Percentiles rank a stretch among this genome's conserved stretches.
Evolutionary conservation across 2,113 vertebrate species (phyloP).

Genomic region (Cercopithecus mona): DNA sequence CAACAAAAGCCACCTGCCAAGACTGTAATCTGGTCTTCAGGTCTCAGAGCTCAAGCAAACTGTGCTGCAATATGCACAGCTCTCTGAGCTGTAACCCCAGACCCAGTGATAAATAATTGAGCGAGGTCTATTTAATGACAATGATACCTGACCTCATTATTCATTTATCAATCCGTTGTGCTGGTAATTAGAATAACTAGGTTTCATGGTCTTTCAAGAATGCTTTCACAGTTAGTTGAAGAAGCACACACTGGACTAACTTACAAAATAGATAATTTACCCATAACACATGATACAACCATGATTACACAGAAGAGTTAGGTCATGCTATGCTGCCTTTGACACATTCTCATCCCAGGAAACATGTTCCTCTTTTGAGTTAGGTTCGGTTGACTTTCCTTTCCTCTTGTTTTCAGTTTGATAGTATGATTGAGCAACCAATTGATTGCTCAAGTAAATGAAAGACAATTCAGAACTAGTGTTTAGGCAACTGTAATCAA

Average conservation of each 20-base stretch:
- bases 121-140: conserved; percentile 73
- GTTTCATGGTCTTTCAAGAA: conserved; percentile 80
- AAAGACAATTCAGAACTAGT: conserved; percentile 47
- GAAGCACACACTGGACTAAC: conserved; percentile 71
- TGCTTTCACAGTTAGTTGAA: conserved; percentile 80
- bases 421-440: conserved; percentile 14
- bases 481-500: conserved; percentile 36
- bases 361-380: background rate
- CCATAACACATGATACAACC: conserved; percentile 72
- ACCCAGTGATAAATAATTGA: conserved; percentile 84
- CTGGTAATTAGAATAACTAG: conserved; percentile 84
- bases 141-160: conserved; percentile 79
- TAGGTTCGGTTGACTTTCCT: conserved; percentile 45
- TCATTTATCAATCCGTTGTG: conserved; percentile 81
- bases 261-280: conserved; percentile 83
- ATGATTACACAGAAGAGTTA: conserved; percentile 74
- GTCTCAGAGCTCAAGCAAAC: conserved; percentile 57
- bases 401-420: conserved; percentile 55
- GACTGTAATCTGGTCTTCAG: conserved; percentile 71
- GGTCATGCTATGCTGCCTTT: conserved; percentile 67
- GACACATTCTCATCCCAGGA: conserved; percentile 70
- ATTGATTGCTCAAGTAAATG: conserved; percentile 18
- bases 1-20: conserved; percentile 61
- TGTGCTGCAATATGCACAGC: conserved; percentile 59
- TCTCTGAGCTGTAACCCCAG: conserved; percentile 83